phyloP scores from a whole-genome alignment of 1,140 invertebrate species.

The Melitaea cinxia region DNA sequence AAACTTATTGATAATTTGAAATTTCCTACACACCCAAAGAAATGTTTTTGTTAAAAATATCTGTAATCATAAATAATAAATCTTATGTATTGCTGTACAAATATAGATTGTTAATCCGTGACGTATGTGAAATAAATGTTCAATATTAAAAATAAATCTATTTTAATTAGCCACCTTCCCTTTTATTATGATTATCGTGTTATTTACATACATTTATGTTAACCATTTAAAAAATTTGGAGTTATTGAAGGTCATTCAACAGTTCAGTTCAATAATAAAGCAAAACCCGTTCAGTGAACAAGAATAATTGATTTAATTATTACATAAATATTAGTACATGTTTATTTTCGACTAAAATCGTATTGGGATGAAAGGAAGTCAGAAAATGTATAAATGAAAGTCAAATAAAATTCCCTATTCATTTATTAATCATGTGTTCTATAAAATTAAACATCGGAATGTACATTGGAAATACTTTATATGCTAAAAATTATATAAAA shows the following conservation, averaged over 20 bases:
- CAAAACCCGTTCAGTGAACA: too few relatives aligned
- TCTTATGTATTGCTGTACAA: slow-evolving; percentile 1
- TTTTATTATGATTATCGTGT: too few relatives aligned
- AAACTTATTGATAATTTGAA: too few relatives aligned
- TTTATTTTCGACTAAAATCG: too few relatives aligned
- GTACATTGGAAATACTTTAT: slow-evolving; percentile 30
- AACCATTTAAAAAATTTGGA: too few relatives aligned
- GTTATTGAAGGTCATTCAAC: too few relatives aligned
- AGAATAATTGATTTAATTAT: too few relatives aligned
- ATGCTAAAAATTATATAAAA: too few relatives aligned
- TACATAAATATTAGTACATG: too few relatives aligned
- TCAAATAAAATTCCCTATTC: slow-evolving; percentile 14
- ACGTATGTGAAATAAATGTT: not conserved
- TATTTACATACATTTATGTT: too few relatives aligned
- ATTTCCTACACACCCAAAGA: not conserved
- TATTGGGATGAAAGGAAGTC: not conserved
- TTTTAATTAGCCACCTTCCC: not conserved
- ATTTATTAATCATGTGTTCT: slow-evolving; percentile 24
- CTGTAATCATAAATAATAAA: not conserved
- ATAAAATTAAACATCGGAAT: slow-evolving; percentile 32
- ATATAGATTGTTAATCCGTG: not conserved
- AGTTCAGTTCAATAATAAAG: too few relatives aligned
- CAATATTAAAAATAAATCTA: not conserved
- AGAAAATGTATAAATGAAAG: slow-evolving; percentile 16
- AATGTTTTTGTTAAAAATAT: not conserved